Conservation (phyloP, 2,113 vertebrate species). For the Corvus moneduloides region DNA sequence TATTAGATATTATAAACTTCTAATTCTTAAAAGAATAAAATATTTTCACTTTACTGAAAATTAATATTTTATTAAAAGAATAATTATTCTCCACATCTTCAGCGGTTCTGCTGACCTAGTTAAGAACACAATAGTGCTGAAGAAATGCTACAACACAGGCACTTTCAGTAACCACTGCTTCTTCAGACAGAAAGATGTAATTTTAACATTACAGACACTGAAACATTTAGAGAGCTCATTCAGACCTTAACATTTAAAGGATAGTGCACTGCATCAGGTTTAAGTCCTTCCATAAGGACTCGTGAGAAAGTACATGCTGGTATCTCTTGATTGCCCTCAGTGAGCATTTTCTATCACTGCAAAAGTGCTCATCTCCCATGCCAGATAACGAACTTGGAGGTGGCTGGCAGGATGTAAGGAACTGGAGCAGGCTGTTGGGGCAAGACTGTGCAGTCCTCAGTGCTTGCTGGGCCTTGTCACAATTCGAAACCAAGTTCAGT, state of each 20-base stretch:
- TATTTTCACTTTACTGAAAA: neutral
- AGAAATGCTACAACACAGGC: neutral
- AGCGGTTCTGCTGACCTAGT: neutral
- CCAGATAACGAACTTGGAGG: neutral
- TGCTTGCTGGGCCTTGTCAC: neutral
- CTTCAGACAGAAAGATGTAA: neutral
- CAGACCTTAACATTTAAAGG: neutral
- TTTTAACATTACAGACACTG: neutral
- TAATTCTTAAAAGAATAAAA: neutral
- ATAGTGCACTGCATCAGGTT: neutral
- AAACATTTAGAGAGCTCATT: neutral
- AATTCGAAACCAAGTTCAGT: neutral
- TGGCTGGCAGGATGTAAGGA: neutral
- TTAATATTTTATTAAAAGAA: neutral
- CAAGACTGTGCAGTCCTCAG: neutral
- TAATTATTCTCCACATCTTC: neutral
- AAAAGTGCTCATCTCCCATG: neutral
- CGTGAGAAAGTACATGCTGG: neutral
- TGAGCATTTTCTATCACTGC: neutral
- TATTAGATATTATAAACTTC: neutral
- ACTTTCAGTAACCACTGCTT: neutral
- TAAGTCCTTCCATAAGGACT: neutral
- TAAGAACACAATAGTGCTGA: neutral
- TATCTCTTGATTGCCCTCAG: neutral
- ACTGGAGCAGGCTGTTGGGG: neutral